A percentile compares a stretch with the other conserved stretches of the same genome.
phyloP scores from a whole-genome alignment of 2,113 vertebrate genomes.

The Lamprotornis superbus region DNA sequence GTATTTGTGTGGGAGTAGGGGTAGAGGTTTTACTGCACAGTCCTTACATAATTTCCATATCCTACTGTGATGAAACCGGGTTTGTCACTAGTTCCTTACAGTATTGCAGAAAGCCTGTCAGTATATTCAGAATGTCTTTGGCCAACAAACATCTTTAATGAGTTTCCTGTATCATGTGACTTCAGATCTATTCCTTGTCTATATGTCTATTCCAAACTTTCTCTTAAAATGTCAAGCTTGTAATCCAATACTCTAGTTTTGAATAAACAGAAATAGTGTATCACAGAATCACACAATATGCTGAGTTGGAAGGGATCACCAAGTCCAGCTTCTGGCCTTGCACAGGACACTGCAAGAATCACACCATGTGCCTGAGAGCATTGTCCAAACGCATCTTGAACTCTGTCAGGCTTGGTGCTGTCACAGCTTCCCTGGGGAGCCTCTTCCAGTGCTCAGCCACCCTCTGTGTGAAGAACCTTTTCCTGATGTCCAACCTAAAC shows the following conservation, averaged over 20 bases:
- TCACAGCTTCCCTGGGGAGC: background rate
- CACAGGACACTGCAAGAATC: no score
- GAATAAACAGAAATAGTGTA: background rate
- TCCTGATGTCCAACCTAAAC: background rate
- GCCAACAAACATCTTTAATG: background rate
- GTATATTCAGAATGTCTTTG: background rate
- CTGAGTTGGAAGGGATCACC: background rate
- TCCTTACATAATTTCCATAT: background rate
- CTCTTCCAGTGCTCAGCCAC: fast-evolving
- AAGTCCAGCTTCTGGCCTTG: background rate
- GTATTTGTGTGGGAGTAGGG: background rate
- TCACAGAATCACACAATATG: background rate
- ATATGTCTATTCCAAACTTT: background rate
- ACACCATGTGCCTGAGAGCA: background rate
- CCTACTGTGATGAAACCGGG: background rate
- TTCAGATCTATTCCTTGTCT: background rate
- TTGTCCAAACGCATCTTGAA: fast-evolving
- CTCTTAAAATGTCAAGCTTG: background rate
- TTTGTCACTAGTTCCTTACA: background rate
- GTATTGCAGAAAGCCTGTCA: background rate
- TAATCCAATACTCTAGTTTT: background rate
- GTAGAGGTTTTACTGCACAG: background rate
- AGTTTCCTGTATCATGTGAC: background rate
- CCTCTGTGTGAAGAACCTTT: background rate
- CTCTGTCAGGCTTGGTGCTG: background rate